Percentiles rank a stretch among this genome's conserved stretches.
These are phyloP conservation scores for Calypte anna DNA, from an alignment of 2,113 vertebrate genomes.

Conservation along the genomic window DNA sequence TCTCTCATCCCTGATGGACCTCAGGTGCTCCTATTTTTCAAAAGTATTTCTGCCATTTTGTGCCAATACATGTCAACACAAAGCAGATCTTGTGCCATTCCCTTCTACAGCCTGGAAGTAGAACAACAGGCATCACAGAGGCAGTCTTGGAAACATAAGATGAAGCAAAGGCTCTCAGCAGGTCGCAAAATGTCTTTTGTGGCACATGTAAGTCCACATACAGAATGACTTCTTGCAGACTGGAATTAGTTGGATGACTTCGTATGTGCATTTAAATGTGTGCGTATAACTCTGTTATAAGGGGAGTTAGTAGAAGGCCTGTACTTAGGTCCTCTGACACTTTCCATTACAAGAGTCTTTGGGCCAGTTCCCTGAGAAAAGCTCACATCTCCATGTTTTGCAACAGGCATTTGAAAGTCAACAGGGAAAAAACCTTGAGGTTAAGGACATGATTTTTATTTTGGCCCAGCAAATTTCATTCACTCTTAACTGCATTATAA, in stretches of 20 bases:
- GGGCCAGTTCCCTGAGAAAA: background rate
- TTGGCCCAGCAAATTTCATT: constrained; percentile 35
- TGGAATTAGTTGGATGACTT: background rate
- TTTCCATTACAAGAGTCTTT: background rate
- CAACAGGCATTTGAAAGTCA: constrained; percentile 44
- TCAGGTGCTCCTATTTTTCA: background rate
- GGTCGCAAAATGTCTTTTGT: background rate
- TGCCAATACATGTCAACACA: background rate
- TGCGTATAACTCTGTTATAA: background rate
- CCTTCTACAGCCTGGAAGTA: background rate
- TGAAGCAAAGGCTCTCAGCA: background rate
- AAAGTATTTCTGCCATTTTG: background rate
- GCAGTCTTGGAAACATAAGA: background rate
- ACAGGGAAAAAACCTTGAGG: background rate
- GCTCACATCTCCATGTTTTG: background rate
- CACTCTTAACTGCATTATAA: constrained; percentile 11
- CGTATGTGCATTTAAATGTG: background rate
- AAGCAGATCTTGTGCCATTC: background rate
- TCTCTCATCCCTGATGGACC: background rate
- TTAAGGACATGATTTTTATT: constrained; percentile 6
- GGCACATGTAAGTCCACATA: background rate
- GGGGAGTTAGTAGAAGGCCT: background rate
- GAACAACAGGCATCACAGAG: background rate
- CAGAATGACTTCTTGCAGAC: background rate
- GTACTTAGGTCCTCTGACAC: background rate